Percentiles rank a stretch among this genome's conserved stretches.
Conservation (phyloP, 2,113 vertebrate species). For the Mungos mungo region DNA sequence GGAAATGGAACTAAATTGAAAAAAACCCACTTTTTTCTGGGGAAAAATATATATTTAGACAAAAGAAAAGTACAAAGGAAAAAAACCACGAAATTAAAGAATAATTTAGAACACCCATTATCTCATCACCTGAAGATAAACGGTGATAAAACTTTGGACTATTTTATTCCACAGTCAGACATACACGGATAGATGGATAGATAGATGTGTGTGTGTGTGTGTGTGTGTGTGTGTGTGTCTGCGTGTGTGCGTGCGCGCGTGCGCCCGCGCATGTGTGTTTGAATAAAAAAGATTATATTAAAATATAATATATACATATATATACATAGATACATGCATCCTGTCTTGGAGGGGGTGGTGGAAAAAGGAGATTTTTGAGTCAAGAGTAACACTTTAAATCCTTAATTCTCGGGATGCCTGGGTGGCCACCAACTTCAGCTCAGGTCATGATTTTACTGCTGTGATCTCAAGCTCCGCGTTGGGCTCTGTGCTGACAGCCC, state of each 20-base stretch:
- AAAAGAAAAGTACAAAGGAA: background rate
- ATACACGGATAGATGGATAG: background rate
- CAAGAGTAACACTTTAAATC: conserved; percentile 3
- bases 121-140: background rate
- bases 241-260: too few relatives aligned
- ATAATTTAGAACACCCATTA: background rate
- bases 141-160: background rate
- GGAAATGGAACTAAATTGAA: background rate
- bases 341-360: background rate
- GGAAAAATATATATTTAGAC: background rate
- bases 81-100: background rate
- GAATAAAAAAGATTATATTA: background rate
- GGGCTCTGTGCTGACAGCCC: too few relatives aligned
- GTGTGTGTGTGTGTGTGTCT: background rate
- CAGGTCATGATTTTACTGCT: too few relatives aligned
- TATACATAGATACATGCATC: background rate
- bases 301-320: background rate
- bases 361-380: background rate
- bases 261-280: background rate
- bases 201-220: background rate
- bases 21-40: background rate
- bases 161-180: conserved; percentile 29
- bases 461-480: too few relatives aligned
- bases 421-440: too few relatives aligned
- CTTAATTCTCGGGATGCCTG: background rate